phyloP scores from a whole-genome alignment of 1,140 invertebrate genomes.

The Bombus soroeensis region DNA sequence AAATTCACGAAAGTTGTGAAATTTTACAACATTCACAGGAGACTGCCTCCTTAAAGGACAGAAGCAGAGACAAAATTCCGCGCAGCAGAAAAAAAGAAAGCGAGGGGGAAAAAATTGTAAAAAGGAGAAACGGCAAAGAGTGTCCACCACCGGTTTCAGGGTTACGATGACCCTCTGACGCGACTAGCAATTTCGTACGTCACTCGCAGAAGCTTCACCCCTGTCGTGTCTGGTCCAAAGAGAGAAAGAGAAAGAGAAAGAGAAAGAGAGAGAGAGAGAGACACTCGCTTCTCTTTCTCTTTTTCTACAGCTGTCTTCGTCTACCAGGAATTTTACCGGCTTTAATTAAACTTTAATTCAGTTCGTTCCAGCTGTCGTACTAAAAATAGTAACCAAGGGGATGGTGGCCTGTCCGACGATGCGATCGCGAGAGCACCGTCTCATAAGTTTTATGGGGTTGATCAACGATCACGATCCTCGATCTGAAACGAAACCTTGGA shows the following conservation, averaged over 20 bases:
- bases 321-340: slow-evolving; percentile 50
- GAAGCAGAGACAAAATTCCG: background rate
- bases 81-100: background rate
- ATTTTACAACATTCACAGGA: no score
- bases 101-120: background rate
- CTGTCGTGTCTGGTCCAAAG: slow-evolving; percentile 5
- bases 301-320: slow-evolving; percentile 6
- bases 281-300: background rate
- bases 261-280: no score
- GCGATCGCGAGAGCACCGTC: background rate
- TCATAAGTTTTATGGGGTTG: slow-evolving; percentile 29
- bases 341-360: slow-evolving; percentile 73
- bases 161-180: slow-evolving; percentile 61
- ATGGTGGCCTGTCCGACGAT: background rate
- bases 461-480: slow-evolving; percentile 18
- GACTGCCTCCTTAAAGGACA: no score
- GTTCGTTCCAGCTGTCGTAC: slow-evolving; percentile 44
- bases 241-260: background rate
- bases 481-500: background rate
- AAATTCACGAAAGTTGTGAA: no score
- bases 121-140: background rate
- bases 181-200: slow-evolving; percentile 61
- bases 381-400: slow-evolving; percentile 18
- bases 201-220: slow-evolving; percentile 60
- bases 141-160: slow-evolving; percentile 29